These are phyloP conservation scores for Drosophila borborema DNA, from an alignment of 2,888 invertebrate genomes.

Conservation along the genomic window DNA sequence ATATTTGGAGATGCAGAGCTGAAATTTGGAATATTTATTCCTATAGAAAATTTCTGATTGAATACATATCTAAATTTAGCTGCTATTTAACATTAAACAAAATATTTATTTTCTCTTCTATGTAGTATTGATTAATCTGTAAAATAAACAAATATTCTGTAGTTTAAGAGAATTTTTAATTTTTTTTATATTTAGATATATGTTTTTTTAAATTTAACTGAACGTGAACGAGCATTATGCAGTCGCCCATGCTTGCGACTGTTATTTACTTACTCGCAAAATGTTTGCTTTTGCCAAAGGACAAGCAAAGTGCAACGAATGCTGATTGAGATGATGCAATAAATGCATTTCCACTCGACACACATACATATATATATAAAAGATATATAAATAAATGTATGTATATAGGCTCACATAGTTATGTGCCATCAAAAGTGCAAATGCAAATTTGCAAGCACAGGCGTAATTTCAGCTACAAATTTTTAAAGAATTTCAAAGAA, in stretches of 20 bases:
- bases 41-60: too few relatives aligned
- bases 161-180: too few relatives aligned
- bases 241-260: neutral
- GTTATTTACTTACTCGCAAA: neutral
- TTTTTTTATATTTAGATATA: too few relatives aligned
- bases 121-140: too few relatives aligned
- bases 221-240: neutral
- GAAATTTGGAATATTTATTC: too few relatives aligned
- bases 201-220: too few relatives aligned
- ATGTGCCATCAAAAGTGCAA: neutral
- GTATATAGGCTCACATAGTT: neutral
- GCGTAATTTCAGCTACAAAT: neutral
- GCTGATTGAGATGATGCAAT: neutral
- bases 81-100: too few relatives aligned
- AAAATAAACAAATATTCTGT: too few relatives aligned
- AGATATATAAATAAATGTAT: neutral
- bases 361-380: neutral
- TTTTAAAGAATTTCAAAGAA: neutral
- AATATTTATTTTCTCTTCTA: too few relatives aligned
- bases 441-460: neutral
- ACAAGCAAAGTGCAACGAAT: slow-evolving; percentile 2
- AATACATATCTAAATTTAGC: too few relatives aligned
- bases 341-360: neutral
- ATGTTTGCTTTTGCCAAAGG: neutral
- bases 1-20: too few relatives aligned